A percentile compares a stretch with the other conserved stretches of the same genome.
Evolutionary conservation across 2,888 invertebrate genomes (phyloP).

Genomic region (Campoplex nolae): DNA sequence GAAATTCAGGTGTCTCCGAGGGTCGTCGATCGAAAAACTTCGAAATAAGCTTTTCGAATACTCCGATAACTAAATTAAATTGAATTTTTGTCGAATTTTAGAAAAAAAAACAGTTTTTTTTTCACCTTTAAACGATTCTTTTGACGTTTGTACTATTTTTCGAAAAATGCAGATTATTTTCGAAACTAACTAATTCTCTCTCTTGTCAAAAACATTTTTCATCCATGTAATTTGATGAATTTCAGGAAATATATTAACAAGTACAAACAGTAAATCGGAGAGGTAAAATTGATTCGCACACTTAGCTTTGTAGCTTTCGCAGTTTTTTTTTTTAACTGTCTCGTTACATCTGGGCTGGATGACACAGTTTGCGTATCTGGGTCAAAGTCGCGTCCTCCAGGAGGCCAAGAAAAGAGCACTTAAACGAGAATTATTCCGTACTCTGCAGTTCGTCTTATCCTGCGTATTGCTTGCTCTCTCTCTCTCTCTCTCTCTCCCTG

Average conservation of each 20-base stretch:
- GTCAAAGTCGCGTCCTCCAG: constrained; percentile 84
- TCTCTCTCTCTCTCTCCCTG: constrained; percentile 23
- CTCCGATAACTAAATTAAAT: background rate
- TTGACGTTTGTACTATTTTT: too few species aligned
- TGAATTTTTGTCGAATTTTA: too few species aligned
- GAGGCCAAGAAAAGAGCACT: constrained; percentile 81
- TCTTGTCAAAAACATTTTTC: background rate
- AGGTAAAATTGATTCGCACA: constrained; percentile 33
- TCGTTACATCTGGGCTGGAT: constrained; percentile 75
- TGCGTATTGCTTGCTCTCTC: constrained; percentile 7
- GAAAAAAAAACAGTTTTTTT: too few species aligned
- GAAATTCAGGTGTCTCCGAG: background rate
- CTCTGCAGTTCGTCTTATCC: constrained; percentile 55
- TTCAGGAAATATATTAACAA: background rate
- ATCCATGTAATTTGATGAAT: background rate
- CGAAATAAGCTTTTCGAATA: background rate
- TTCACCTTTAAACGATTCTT: too few species aligned
- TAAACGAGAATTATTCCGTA: constrained; percentile 76
- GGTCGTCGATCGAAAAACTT: background rate
- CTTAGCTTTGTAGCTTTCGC: constrained; percentile 51
- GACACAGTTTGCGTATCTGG: constrained; percentile 81
- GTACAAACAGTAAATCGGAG: background rate
- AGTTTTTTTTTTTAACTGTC: constrained; percentile 53
- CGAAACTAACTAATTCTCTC: too few species aligned
- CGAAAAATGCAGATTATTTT: too few species aligned